phyloP scores from a whole-genome alignment of 2,797 vertebrate genomes.

The Cygnus olor region DNA sequence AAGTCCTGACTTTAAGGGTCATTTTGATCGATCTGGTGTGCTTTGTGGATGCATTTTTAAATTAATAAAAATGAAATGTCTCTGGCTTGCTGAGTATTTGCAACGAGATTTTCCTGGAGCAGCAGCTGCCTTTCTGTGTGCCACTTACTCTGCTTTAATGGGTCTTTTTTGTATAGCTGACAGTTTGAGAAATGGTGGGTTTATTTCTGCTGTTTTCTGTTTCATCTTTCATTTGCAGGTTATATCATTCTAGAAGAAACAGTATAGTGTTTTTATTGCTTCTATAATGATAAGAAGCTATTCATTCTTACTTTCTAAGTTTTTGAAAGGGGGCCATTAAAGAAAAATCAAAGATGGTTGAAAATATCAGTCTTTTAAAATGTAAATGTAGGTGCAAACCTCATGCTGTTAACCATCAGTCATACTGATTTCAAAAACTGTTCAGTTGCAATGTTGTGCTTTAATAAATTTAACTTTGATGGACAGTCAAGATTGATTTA shows the following conservation, averaged over 20 bases:
- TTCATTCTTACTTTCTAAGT: not conserved
- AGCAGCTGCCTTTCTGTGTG: not conserved
- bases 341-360: constrained; percentile 40
- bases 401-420: constrained; percentile 27
- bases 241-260: not conserved
- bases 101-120: not conserved
- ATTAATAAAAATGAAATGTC: constrained; percentile 12
- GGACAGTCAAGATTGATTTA: constrained; percentile 51
- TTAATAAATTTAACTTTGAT: constrained; percentile 59
- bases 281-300: not conserved
- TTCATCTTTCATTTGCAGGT: constrained; percentile 14
- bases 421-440: constrained; percentile 36
- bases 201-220: constrained; percentile 20
- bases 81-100: not conserved
- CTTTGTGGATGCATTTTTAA: constrained; percentile 1
- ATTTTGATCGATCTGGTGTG: constrained; percentile 10
- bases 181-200: not conserved
- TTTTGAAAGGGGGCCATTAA: not conserved
- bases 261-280: not conserved
- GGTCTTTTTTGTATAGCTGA: not conserved
- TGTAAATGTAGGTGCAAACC: constrained; percentile 9
- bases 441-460: not conserved
- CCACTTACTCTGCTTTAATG: not conserved
- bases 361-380: constrained; percentile 63
- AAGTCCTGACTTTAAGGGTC: not conserved